phyloP scores from a whole-genome alignment of 1,140 invertebrate species.

The Lepidurus arcticus region DNA sequence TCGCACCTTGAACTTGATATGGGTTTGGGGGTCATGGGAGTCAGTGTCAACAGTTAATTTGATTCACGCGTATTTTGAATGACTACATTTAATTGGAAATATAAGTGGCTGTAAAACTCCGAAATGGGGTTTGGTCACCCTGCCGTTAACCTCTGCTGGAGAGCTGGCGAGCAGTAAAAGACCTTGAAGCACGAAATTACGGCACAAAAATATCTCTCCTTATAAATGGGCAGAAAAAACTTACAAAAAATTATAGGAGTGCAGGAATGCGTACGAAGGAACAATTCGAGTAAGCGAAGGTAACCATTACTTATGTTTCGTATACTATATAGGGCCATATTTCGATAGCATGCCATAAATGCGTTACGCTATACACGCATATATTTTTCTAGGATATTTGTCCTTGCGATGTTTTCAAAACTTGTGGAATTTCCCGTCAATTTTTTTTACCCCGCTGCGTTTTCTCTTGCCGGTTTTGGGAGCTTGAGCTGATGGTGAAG shows the following conservation, averaged over 20 bases:
- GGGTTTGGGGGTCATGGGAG: too few species aligned
- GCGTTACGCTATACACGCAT: neutral
- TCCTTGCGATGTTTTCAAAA: neutral
- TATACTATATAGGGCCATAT: neutral
- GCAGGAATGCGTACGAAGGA: neutral
- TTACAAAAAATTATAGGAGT: neutral
- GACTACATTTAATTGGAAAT: too few species aligned
- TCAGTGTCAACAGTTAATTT: too few species aligned
- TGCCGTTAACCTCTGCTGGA: too few species aligned
- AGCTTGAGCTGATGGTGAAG: neutral
- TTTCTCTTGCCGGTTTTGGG: neutral
- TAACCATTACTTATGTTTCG: neutral
- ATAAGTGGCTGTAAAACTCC: too few species aligned
- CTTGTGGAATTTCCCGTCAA: neutral
- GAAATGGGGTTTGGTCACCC: too few species aligned
- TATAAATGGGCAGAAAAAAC: too few species aligned
- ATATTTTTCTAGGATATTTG: neutral
- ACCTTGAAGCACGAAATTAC: too few species aligned
- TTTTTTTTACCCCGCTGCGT: neutral
- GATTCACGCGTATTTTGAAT: too few species aligned
- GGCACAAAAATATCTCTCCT: too few species aligned
- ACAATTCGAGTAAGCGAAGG: neutral
- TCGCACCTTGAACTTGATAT: too few species aligned
- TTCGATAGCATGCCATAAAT: conserved; percentile 3
- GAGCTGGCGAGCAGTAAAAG: too few species aligned